phyloP scores from a whole-genome alignment of 2,113 vertebrate genomes.

The Eubucco bourcierii region DNA sequence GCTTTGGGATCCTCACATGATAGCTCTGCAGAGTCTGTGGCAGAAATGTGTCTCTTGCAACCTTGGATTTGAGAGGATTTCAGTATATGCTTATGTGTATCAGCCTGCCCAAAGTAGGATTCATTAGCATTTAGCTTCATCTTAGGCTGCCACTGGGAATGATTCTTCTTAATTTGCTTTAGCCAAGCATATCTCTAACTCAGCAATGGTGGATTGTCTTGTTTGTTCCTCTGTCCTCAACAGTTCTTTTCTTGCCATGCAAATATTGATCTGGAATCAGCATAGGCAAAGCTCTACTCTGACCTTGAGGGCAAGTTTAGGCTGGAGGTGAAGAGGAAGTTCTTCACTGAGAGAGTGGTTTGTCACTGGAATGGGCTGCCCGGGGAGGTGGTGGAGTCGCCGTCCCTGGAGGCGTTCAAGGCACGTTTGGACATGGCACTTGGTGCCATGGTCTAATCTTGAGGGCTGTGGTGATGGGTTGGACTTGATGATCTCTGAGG shows the following conservation, averaged over 20 bases:
- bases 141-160: rapidly evolving
- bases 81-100: rapidly evolving
- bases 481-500: too few relatives aligned
- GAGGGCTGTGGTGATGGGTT: too few relatives aligned
- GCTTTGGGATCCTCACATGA: too few relatives aligned
- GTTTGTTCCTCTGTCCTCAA: background rate
- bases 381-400: too few relatives aligned
- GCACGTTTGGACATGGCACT: too few relatives aligned
- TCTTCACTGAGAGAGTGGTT: too few relatives aligned
- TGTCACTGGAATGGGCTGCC: too few relatives aligned
- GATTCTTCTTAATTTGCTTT: background rate
- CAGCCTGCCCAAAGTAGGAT: background rate
- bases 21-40: background rate
- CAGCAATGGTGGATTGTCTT: background rate
- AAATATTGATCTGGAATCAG: background rate
- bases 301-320: background rate
- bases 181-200: background rate
- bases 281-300: background rate
- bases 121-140: background rate
- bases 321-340: too few relatives aligned
- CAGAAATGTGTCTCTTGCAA: background rate
- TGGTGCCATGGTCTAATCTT: too few relatives aligned
- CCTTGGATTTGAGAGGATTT: background rate
- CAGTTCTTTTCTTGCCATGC: background rate
- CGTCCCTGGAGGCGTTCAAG: too few relatives aligned